Percentiles rank a stretch among this genome's conserved stretches.
These are phyloP conservation scores for Sebastes baramenuke DNA, from an alignment of 2,797 vertebrate genomes.

Conservation along the genomic window DNA sequence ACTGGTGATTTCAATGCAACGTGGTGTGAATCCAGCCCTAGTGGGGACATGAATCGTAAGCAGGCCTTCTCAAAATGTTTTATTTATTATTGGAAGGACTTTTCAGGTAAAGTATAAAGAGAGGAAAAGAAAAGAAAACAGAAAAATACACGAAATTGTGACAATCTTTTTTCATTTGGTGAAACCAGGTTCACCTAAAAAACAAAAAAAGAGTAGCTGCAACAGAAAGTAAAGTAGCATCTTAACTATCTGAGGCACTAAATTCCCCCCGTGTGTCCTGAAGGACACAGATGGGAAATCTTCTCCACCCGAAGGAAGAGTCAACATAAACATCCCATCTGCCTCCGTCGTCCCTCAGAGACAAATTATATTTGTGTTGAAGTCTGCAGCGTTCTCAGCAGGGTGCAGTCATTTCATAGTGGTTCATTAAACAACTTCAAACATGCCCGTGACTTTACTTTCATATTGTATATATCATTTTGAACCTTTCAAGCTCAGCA, in stretches of 20 bases:
- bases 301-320: not conserved
- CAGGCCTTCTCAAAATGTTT: no score
- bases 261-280: not conserved
- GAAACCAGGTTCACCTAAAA: not conserved
- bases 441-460: not conserved
- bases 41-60: no score
- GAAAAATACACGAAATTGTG: no score
- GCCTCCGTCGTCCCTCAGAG: not conserved
- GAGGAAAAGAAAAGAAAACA: no score
- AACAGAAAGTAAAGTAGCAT: not conserved
- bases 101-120: no score
- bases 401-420: not conserved
- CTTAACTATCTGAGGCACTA: not conserved
- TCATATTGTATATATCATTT: not conserved
- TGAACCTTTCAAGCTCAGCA: not conserved
- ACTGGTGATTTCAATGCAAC: no score
- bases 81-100: no score
- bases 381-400: not conserved
- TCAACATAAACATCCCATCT: not conserved
- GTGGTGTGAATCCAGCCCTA: no score
- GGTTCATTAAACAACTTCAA: not conserved
- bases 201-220: rapidly evolving
- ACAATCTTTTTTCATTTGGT: not conserved
- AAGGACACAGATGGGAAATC: not conserved
- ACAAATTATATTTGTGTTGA: not conserved